Base-by-base conservation (phyloP, 2,113 vertebrate species). In the Aplodontia rufa region DNA sequence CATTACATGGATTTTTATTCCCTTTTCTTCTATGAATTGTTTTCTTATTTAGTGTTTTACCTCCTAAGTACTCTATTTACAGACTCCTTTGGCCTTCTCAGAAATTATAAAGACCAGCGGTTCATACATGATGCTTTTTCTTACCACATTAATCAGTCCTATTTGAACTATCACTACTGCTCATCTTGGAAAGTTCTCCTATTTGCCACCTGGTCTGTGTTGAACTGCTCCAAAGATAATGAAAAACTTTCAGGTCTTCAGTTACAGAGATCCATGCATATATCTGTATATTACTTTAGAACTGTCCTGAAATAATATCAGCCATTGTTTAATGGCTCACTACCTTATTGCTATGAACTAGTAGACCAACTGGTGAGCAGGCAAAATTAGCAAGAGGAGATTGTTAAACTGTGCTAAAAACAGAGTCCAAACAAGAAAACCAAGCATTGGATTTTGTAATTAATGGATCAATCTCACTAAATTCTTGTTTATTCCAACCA, bases 391-490 rank as follows among this genome's bases (percentile, higher is more conserved):
- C 24, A 85, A n/a, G 68, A 85, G 81, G 8, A 22, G 8, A 58
- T 37, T 42, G 35, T 22, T 86, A 22, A 93, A 58, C 19, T 55
- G 32, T 94, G 1, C 20, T 11, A 49, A 90, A 94, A 60, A 69
- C 30, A 97, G 45, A 74, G 35, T 84, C 81, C 22, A 94, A 91
- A 87, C 2, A 66, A 86, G 24, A 86, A 93, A 95, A 55, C 10
- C 12, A 47, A 20, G 14, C 13, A 64, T 11, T 94, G 3, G 51
- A 87, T 91, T 97, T 89, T 84, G 45, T 30, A 87, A 22, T 87
- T 84, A 55, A 53, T 20, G 2, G 2, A 66, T 80, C 45, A 74
- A 53, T 82, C 37, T 87, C 16, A 72, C 69, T 30, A 69, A 58
- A 79, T 6, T 76, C 30, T 85, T 62, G 19, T 8, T 87, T 22